Conservation (phyloP, 2,113 vertebrate genomes). For the Ramphastos sulfuratus region DNA sequence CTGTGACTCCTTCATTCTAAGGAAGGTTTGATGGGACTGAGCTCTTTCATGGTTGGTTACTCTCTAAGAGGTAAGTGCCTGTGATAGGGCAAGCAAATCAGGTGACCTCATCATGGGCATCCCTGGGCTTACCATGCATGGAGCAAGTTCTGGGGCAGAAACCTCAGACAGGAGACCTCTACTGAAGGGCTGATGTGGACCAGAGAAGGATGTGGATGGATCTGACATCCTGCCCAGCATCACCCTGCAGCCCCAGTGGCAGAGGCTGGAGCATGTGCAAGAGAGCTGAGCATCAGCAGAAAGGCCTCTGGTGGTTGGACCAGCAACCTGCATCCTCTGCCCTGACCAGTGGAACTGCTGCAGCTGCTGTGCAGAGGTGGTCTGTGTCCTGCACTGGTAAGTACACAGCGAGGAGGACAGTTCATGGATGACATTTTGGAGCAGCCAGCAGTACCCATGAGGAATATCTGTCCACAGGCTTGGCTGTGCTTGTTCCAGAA, state of each 20-base stretch:
- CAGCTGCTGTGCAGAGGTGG: neutral
- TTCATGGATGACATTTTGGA: neutral
- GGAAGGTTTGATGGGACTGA: neutral
- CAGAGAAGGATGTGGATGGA: no score
- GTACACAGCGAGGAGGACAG: neutral
- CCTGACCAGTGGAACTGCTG: neutral
- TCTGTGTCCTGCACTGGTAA: neutral
- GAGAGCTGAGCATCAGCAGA: neutral
- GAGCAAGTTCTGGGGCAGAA: neutral
- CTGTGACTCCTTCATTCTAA: neutral
- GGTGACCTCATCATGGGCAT: neutral
- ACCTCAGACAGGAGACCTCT: neutral
- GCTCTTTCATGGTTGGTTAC: neutral
- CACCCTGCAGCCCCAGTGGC: no score
- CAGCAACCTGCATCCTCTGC: no score
- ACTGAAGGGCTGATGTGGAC: neutral
- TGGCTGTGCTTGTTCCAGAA: neutral
- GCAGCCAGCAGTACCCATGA: fast-evolving
- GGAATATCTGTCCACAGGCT: neutral
- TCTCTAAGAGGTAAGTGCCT: neutral
- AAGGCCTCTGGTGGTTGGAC: neutral
- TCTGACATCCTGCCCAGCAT: fast-evolving
- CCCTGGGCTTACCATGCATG: neutral
- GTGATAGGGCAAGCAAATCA: neutral
- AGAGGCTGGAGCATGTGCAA: neutral